A percentile compares a stretch with the other conserved stretches of the same genome.
Evolutionary conservation across 2,888 invertebrate species (phyloP).

Genomic region (Caenorhabditis parvicauda): DNA sequence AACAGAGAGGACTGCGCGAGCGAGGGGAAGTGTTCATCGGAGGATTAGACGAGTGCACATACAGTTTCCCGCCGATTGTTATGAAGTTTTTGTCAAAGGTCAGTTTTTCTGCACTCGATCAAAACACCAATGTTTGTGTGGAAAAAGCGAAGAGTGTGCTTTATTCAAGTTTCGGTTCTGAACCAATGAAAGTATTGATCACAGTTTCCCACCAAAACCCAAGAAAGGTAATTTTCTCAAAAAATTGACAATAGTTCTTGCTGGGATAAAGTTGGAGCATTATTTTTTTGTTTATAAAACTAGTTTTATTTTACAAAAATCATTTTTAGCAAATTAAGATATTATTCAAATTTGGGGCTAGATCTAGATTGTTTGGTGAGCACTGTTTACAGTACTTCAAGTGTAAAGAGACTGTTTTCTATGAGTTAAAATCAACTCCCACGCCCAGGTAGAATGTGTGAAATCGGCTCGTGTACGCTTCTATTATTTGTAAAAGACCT

Average conservation of each 20-base stretch:
- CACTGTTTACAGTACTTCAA: too few species aligned
- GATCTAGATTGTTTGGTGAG: too few species aligned
- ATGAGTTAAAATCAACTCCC: neutral
- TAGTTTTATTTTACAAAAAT: neutral
- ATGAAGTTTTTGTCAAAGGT: conserved; percentile 43
- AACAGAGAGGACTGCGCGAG: conserved; percentile 53
- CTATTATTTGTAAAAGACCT: too few species aligned
- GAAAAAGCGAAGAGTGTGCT: neutral
- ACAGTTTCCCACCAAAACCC: too few species aligned
- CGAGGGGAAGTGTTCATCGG: conserved; percentile 48
- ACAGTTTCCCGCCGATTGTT: conserved; percentile 43
- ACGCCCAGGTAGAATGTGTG: neutral
- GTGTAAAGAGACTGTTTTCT: too few species aligned
- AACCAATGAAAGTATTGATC: too few species aligned
- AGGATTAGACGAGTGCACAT: conserved; percentile 31
- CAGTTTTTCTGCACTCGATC: too few species aligned
- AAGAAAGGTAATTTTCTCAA: neutral
- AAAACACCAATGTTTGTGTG: neutral
- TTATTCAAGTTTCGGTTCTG: neutral
- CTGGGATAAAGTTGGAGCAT: neutral
- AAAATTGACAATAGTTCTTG: too few species aligned
- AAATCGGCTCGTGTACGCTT: neutral
- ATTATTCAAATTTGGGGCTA: too few species aligned
- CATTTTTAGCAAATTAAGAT: too few species aligned
- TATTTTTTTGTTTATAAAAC: neutral